Conservation (phyloP, 2,888 invertebrate species). For the Tipula helvola region DNA sequence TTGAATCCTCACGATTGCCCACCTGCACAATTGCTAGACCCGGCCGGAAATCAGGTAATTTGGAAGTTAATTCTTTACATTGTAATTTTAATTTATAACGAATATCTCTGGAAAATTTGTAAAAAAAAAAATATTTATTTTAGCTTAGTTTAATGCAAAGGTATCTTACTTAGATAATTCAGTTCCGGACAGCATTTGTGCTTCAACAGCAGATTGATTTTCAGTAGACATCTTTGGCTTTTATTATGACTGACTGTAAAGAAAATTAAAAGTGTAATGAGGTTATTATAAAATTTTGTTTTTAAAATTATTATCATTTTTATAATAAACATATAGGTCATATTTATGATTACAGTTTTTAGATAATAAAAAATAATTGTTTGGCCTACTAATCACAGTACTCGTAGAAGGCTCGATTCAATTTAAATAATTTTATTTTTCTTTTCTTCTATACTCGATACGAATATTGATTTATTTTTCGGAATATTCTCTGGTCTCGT, state of each 20-base stretch:
- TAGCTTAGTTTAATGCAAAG: not conserved
- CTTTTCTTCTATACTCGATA: no score
- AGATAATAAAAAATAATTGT: no score
- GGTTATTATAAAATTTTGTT: no score
- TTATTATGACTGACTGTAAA: not conserved
- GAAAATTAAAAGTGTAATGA: not conserved
- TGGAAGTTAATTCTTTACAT: constrained; percentile 44
- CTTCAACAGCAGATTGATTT: constrained; percentile 19
- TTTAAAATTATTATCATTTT: no score
- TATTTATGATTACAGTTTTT: no score
- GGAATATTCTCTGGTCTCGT: no score
- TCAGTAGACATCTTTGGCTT: constrained; percentile 16
- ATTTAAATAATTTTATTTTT: no score
- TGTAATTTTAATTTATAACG: constrained; percentile 52
- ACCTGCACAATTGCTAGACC: constrained; percentile 91
- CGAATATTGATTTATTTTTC: no score
- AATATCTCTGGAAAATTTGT: constrained; percentile 47
- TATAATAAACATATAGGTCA: no score
- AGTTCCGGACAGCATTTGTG: constrained; percentile 50
- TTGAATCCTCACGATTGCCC: constrained; percentile 91
- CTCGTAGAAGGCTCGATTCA: no score
- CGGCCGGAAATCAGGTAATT: constrained; percentile 50
- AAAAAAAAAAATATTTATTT: no score
- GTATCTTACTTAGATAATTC: constrained; percentile 48
- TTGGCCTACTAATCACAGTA: no score